phyloP scores from a whole-genome alignment of 2,797 vertebrate genomes.

The Hapalemur alaotrensis region DNA sequence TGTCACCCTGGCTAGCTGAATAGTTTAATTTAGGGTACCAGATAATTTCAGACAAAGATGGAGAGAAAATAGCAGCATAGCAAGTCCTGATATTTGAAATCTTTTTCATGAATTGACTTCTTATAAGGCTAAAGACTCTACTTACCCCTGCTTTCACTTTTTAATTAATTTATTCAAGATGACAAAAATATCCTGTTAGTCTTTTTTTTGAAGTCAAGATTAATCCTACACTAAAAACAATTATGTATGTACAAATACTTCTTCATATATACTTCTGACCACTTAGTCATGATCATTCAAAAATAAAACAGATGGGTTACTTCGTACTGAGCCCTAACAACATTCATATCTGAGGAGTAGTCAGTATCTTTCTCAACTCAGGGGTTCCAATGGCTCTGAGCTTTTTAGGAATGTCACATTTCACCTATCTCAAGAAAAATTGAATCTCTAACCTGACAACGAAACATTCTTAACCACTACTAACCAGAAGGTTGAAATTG shows the following conservation, averaged over 20 bases:
- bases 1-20: background rate
- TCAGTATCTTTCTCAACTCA: background rate
- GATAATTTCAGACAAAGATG: background rate
- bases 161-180: background rate
- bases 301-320: background rate
- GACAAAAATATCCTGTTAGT: background rate
- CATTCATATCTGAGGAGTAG: background rate
- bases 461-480: background rate
- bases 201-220: background rate
- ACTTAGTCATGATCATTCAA: background rate
- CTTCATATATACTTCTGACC: background rate
- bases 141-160: background rate
- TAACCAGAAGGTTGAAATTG: background rate
- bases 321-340: background rate
- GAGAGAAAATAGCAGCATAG: background rate
- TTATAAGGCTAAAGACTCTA: background rate
- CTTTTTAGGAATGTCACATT: background rate
- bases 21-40: background rate
- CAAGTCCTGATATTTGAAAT: background rate
- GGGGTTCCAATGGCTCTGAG: background rate
- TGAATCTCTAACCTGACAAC: background rate
- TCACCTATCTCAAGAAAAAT: background rate
- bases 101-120: background rate
- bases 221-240: background rate
- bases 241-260: background rate